These are phyloP conservation scores for Caenorhabditis elegans DNA, from an alignment of 1,140 invertebrate species.

Conservation along the genomic window WBcel235 BX284606.5:867501-868000, in stretches of 20 bases:
- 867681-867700: neutral
- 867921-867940: too few relatives aligned
- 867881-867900: too few relatives aligned
- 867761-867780: too few relatives aligned
- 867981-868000: too few relatives aligned
- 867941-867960: too few relatives aligned
- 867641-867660: neutral
- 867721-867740: neutral
- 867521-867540: neutral
- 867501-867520: neutral
- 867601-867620: neutral
- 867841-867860: too few relatives aligned
- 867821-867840: too few relatives aligned
- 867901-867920: too few relatives aligned
- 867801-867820: too few relatives aligned
- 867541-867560: neutral
- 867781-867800: too few relatives aligned
- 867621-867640: slow-evolving; percentile 4
- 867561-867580: slow-evolving; percentile 1
- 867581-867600: slow-evolving; percentile 1
- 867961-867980: too few relatives aligned
- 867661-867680: neutral
- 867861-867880: too few relatives aligned
- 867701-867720: neutral
- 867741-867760: neutral